Percentiles rank a stretch among this genome's conserved stretches.
phyloP scores from a whole-genome alignment of 2,113 vertebrate genomes.

The Microcebus griseorufus region DNA sequence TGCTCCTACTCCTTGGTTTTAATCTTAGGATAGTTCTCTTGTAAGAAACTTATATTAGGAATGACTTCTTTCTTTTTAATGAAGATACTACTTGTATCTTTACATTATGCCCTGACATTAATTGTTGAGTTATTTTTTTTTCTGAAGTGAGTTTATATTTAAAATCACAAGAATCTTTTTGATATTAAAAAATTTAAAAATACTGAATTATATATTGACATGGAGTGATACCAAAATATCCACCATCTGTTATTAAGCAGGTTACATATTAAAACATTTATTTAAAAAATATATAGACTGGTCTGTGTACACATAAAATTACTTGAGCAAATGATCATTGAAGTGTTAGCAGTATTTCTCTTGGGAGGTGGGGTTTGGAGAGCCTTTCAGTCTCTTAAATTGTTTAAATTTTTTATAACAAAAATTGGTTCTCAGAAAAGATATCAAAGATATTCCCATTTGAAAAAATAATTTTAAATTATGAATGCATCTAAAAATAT shows the following conservation, averaged over 20 bases:
- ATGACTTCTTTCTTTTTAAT: neutral
- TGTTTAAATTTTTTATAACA: slow-evolving; percentile 14
- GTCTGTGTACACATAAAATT: neutral
- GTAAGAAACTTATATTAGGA: neutral
- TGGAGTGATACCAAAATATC: neutral
- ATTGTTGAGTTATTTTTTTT: neutral
- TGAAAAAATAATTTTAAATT: slow-evolving; percentile 40
- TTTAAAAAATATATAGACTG: neutral
- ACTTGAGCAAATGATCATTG: neutral
- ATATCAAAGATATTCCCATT: neutral
- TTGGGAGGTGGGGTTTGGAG: neutral
- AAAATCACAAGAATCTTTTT: slow-evolving; percentile 4
- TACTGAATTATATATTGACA: neutral
- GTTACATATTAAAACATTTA: slow-evolving; percentile 1
- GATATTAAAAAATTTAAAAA: neutral
- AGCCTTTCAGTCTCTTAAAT: neutral
- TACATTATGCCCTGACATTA: neutral
- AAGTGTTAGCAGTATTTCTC: neutral
- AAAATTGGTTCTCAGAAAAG: neutral
- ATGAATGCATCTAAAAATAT: neutral
- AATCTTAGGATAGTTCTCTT: neutral
- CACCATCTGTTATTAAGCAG: neutral
- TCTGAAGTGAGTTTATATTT: slow-evolving; percentile 41
- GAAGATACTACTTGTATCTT: neutral
- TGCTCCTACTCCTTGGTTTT: neutral